A percentile compares a stretch with the other conserved stretches of the same genome.
Conservation (phyloP, 1,140 invertebrate species). For the Psilanteris sp. region DNA sequence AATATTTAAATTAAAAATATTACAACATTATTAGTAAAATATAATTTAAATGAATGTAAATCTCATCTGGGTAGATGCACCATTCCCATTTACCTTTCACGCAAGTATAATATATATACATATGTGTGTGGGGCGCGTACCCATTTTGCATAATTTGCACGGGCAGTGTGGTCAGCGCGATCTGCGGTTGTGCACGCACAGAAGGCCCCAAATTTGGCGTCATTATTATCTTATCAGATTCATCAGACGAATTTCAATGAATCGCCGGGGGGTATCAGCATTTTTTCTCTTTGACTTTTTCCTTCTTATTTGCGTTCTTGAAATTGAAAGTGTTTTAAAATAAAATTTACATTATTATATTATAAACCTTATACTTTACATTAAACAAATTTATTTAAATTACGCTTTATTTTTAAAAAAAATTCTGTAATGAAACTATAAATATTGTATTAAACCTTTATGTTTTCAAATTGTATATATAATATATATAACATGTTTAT, state of each 20-base stretch:
- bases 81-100: slow-evolving; percentile 52
- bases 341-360: too few species aligned
- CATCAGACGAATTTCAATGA: slow-evolving; percentile 29
- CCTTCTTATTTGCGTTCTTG: not conserved
- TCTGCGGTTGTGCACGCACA: slow-evolving; percentile 19
- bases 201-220: slow-evolving; percentile 47
- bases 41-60: slow-evolving; percentile 42
- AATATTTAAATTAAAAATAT: too few species aligned
- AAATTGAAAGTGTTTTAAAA: slow-evolving; percentile 7
- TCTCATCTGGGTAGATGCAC: slow-evolving; percentile 39
- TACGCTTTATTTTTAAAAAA: too few species aligned
- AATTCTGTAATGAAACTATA: too few species aligned
- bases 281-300: too few species aligned
- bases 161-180: slow-evolving; percentile 29
- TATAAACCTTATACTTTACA: too few species aligned
- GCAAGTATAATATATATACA: too few species aligned
- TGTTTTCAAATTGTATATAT: too few species aligned
- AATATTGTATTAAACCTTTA: too few species aligned
- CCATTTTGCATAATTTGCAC: slow-evolving; percentile 48
- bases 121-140: slow-evolving; percentile 14
- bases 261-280: slow-evolving; percentile 5
- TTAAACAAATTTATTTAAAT: too few species aligned
- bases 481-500: too few species aligned
- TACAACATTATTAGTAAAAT: slow-evolving; percentile 12
- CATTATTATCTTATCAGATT: slow-evolving; percentile 48